Conservation (phyloP, 2,113 vertebrate species). For the Macquaria australasica region DNA sequence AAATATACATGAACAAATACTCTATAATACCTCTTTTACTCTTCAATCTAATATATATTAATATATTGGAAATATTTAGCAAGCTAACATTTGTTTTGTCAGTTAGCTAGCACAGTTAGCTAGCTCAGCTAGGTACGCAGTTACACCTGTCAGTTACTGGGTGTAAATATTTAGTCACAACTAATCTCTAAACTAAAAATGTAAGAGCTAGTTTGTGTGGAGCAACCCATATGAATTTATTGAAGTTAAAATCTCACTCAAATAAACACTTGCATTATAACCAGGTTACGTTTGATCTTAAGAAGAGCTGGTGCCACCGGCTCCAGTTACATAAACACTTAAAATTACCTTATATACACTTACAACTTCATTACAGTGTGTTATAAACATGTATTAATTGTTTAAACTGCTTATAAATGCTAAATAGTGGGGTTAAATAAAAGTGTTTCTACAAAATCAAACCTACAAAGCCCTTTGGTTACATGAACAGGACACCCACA, state of each 20-base stretch:
- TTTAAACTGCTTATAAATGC: neutral
- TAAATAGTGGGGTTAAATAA: neutral
- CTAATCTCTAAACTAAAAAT: neutral
- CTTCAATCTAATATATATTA: no score
- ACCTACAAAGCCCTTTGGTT: no score
- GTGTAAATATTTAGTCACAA: neutral
- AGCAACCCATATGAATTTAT: neutral
- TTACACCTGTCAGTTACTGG: neutral
- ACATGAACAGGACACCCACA: neutral
- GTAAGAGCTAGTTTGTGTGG: no score
- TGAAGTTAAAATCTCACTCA: no score
- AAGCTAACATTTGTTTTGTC: no score
- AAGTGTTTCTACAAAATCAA: neutral
- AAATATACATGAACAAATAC: no score
- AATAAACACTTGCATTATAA: no score
- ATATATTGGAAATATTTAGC: no score
- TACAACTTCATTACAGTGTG: neutral
- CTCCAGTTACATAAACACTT: neutral
- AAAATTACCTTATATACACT: neutral
- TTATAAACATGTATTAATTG: neutral
- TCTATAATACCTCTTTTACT: no score
- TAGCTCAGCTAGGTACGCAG: no score
- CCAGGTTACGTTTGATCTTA: neutral
- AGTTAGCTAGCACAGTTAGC: no score
- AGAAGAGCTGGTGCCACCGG: neutral